phyloP scores from a whole-genome alignment of 2,888 invertebrate species.

The Amblyteles armatorius region DNA sequence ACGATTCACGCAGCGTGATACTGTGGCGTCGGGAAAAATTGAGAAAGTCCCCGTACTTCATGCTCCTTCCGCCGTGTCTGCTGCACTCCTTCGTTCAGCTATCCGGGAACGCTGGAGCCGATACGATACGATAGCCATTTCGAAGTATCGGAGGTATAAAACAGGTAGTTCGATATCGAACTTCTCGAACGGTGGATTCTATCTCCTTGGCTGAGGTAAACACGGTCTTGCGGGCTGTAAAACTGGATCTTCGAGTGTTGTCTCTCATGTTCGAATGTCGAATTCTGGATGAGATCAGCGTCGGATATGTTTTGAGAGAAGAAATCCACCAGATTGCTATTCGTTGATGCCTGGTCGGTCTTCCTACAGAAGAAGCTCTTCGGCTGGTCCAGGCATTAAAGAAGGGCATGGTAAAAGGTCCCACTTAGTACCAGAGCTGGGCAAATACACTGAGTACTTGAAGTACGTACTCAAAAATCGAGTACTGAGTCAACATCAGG shows the following conservation, averaged over 20 bases:
- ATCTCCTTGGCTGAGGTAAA: not conserved
- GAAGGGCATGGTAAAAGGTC: too few species aligned
- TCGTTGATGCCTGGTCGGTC: too few species aligned
- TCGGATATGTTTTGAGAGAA: too few species aligned
- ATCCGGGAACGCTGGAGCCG: not conserved
- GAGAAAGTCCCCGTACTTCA: not conserved
- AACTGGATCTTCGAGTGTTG: not conserved
- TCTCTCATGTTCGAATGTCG: not conserved
- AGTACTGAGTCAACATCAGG: too few species aligned
- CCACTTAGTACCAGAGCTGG: too few species aligned
- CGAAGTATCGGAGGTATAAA: not conserved
- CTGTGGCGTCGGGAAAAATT: constrained; percentile 18
- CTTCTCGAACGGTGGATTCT: not conserved
- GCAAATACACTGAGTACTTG: too few species aligned
- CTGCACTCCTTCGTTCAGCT: not conserved
- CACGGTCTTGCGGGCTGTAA: not conserved
- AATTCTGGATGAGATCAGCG: not conserved
- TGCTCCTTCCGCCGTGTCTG: not conserved
- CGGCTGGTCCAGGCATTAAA: too few species aligned
- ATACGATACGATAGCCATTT: not conserved
- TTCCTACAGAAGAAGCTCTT: too few species aligned
- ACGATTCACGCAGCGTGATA: not conserved
- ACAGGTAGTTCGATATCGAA: not conserved
- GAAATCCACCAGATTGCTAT: too few species aligned
- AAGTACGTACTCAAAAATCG: too few species aligned